Evolutionary conservation across 2,797 vertebrate genomes (phyloP), one percentile per base, ranked within the genome.

Genomic region (Chelonia mydas): DNA sequence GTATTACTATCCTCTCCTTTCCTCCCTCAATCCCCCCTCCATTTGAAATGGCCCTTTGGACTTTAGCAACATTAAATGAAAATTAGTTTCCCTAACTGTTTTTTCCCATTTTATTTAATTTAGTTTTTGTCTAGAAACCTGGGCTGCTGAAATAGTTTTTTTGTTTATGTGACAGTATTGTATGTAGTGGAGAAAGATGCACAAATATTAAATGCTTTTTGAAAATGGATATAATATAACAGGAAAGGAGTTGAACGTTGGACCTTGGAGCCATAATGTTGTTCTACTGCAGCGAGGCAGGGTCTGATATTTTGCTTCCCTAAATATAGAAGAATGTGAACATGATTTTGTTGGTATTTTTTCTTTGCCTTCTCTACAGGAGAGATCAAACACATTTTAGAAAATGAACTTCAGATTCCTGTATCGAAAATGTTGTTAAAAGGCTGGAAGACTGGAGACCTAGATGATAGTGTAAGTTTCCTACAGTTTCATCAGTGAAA

Each of bases 351-450:
- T 91, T 92, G 78, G 49, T 96, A 53, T 98, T 88, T 96, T 84
- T 78, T 27, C 68, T 87, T 97, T 78, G 59, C 96, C 96, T 89
- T 96, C 65, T 98, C 89, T 97, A 84, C 97, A 99, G 99, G 99
- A 95, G 99, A 99, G 93, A 99, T 99, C 97, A 99, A 99, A 98
- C 98, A 98, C 94, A 99, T 99, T 98, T 98, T 99, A 90, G 99
- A 99, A 98, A 99, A 99, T 96, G 99, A 99, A 96, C 99, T 99
- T 92, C 99, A 99, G 86, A 98, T 99, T 97, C 99, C 99, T 96
- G 98, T 98, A 55, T 99, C 99, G 96, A 99, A 99, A 99, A 99
- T 99, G 99, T 99, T 99, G 96, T 98, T 99, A 96, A 99, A 99
- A 97, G 99, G 99, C 91, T 99, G 99, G 99, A 99, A 99, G 98